These are phyloP conservation scores for Microdon myrmicae DNA, from an alignment of 2,888 invertebrate genomes.

Conservation along the genomic window DNA sequence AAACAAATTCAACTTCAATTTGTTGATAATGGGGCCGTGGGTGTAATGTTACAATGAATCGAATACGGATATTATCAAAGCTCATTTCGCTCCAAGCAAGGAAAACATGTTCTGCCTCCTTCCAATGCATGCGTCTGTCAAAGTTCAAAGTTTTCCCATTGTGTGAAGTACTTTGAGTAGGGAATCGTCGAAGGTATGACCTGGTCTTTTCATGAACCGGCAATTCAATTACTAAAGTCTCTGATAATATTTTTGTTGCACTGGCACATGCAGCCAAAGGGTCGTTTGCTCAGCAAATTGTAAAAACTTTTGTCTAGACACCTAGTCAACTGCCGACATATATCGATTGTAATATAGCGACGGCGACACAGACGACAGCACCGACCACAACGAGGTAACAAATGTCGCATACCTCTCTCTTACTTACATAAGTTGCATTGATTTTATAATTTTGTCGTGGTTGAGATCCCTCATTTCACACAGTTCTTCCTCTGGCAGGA, in stretches of 20 bases:
- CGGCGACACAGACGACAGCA: conserved; percentile 2
- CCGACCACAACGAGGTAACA: conserved; percentile 7
- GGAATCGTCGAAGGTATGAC: too few species aligned
- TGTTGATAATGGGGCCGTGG: too few species aligned
- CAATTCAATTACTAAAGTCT: conserved; percentile 16
- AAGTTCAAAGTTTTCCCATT: too few species aligned
- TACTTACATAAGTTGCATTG: conserved; percentile 18
- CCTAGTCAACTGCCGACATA: conserved; percentile 22
- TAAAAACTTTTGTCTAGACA: conserved; percentile 43
- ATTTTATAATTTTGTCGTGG: conserved; percentile 24
- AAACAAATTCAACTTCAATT: too few species aligned
- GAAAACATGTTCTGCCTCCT: too few species aligned
- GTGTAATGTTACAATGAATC: too few species aligned
- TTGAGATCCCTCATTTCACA: conserved; percentile 12
- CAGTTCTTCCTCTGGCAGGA: too few species aligned
- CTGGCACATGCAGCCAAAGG: not conserved
- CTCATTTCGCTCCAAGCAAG: too few species aligned
- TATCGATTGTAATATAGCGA: too few species aligned
- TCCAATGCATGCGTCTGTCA: too few species aligned
- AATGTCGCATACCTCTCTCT: conserved; percentile 26
- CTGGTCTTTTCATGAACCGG: not conserved
- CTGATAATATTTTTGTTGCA: conserved; percentile 11
- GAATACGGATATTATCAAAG: too few species aligned
- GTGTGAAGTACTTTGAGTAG: too few species aligned
- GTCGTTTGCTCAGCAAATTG: conserved; percentile 27